Conservation (phyloP, 2,888 invertebrate species). For the Escarpia spicata region DNA sequence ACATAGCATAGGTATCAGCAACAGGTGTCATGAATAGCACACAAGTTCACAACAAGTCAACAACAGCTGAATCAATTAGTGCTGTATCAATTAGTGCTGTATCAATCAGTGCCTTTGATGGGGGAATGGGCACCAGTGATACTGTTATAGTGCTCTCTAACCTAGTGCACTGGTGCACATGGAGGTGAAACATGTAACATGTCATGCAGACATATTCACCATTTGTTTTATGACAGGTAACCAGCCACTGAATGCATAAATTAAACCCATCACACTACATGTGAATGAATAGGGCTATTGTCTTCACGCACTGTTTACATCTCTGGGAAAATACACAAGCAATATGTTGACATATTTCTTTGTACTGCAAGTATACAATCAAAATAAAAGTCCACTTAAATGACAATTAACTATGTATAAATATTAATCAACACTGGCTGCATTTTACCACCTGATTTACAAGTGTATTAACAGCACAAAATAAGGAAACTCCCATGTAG, state of each 20-base stretch:
- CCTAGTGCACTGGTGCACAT: neutral
- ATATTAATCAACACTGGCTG: neutral
- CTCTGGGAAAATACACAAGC: neutral
- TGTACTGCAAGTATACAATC: neutral
- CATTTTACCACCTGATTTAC: neutral
- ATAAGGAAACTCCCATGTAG: neutral
- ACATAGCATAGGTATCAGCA: neutral
- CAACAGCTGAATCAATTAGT: conserved; percentile 6
- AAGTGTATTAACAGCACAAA: neutral
- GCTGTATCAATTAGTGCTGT: neutral
- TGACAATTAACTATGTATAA: neutral
- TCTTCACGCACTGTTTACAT: neutral
- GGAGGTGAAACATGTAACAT: neutral
- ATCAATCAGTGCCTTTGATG: neutral
- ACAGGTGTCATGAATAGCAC: neutral
- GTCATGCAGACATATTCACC: neutral
- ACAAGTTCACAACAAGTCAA: neutral
- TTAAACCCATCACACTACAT: neutral
- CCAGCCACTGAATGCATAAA: neutral
- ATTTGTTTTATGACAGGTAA: neutral
- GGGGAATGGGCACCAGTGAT: neutral
- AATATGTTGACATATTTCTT: neutral
- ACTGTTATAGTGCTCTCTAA: neutral
- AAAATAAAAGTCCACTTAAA: neutral
- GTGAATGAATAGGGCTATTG: neutral